A percentile compares a stretch with the other conserved stretches of the same genome.
Conservation (phyloP, 2,113 vertebrate species). For the Butorides virescens region DNA sequence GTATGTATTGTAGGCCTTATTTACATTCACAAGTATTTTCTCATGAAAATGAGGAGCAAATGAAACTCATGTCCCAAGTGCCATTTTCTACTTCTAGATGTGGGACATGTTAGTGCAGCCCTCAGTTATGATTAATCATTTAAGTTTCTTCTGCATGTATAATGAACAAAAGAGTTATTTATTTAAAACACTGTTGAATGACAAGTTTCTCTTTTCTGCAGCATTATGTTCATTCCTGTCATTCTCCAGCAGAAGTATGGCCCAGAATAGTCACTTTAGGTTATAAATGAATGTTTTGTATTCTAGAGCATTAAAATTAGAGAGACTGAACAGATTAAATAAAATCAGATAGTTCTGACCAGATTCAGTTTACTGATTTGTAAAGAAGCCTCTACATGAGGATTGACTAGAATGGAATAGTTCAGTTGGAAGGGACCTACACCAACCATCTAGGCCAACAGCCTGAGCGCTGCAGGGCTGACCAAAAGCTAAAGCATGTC, state of each 20-base stretch:
- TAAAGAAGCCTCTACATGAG: background rate
- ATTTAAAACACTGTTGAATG: background rate
- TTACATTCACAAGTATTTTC: background rate
- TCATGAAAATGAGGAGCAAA: background rate
- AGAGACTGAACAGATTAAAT: background rate
- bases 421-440: background rate
- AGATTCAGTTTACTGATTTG: background rate
- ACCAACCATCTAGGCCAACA: background rate
- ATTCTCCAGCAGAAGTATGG: background rate
- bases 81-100: background rate
- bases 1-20: background rate
- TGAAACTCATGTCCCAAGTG: background rate
- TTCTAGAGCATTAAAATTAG: background rate
- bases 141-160: background rate
- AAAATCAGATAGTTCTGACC: background rate
- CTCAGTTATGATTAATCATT: background rate
- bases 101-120: background rate
- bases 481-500: background rate
- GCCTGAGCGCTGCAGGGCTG: background rate
- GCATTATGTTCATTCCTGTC: background rate
- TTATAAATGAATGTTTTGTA: background rate
- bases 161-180: background rate
- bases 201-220: background rate
- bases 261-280: background rate
- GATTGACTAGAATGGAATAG: background rate